Evolutionary conservation across 2,113 vertebrate genomes (phyloP), one percentile per base, ranked within the genome.

Genomic region (Poeciliopsis retropinna): DNA sequence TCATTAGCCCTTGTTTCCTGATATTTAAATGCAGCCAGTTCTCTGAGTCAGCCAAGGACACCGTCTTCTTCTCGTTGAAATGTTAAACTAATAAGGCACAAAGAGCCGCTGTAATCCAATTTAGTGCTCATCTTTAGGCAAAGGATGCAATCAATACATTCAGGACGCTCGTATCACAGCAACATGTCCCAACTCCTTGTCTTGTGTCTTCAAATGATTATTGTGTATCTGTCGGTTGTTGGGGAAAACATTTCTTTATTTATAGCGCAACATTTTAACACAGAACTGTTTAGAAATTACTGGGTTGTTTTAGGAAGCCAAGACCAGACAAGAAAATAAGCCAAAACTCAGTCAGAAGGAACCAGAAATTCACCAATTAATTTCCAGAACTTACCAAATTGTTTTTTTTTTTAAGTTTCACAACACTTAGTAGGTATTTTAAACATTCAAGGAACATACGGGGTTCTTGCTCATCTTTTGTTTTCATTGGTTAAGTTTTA

Each of bases 51-150:
- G 78, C 83, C 60, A 34, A 70, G 78, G 83, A 88, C 73, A 39
- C n/a, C 0, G 37, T 75, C 61, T 34, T 80, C 67, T 60, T 72
- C 51, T 71, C 76, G 71, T 72, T 68, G 77, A 91, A 88, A 91
- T 91, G 89, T 87, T 80, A 90, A 14, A 67, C 83, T 86, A 91
- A 92, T 90, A 88, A 87, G 85, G 77, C 72, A 84, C 67, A 83
- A 84, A 88, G 71, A 84, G 75, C 74, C 67, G 5, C 61, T 7
- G 1, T 83, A 89, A 90, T 87, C 79, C 68, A 2, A 84, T 80
- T 81, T 69, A 61, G 73, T 51, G 73, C 70, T 67, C 81, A 51
- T 85, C 83, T 82, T 85, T 73, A 82, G 73, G 87, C 70, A 66
- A 73, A 79, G 86, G 75, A 83, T 86, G 75, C 89, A 78, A 80